Base-by-base conservation (phyloP, 2,113 vertebrate genomes). In the Galbula dea region DNA sequence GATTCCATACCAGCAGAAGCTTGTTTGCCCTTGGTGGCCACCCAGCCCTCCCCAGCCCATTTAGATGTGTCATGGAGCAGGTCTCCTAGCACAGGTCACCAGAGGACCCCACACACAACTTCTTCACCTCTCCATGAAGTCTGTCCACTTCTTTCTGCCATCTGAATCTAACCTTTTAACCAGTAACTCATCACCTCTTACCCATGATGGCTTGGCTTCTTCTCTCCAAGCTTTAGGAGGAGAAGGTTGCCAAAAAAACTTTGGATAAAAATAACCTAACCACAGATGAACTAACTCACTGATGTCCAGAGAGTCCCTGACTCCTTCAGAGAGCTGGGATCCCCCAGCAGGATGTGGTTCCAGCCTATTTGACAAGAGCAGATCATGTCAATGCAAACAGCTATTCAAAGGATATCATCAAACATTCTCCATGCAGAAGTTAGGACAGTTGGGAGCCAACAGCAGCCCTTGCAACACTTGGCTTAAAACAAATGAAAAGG, bases 221-320 rank as follows among this genome's bases (percentile, higher is more conserved):
- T 66, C 32, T 55, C 48, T 21, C 59, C 52, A 65, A 82, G 58
- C 48, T 45, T 57, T 72, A 57, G 34, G 52, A 75, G 39, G 14
- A 55, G 48, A 36, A 32, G 2, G 2, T 27, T 23, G 36, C 55
- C n/a, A n/a, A n/a, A 55, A 63, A 74, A 41, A 66, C 16, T 21
- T 65, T 65, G 54, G 41, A 43, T 15, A 14, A 54, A 27, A 61
- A 41, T 18, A 76, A 26, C 8, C 12, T 37, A 69, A 0, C 63
- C 32, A 2, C 2, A 0, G 3, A 3, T n/a, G 13, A 54, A 16
- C 17, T 0, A 12, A 24, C 29, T 11, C 22, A 19, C 26, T 7
- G 18, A 24, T 21, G 14, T 9, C 43, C 46, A 15, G 16, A 58
- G 27, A 1, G 15, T 13, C 67, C 27, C 24, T 15, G 23, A 11